Conservation (phyloP, 2,797 vertebrate species). For the Sebastes kiyomatsui region DNA sequence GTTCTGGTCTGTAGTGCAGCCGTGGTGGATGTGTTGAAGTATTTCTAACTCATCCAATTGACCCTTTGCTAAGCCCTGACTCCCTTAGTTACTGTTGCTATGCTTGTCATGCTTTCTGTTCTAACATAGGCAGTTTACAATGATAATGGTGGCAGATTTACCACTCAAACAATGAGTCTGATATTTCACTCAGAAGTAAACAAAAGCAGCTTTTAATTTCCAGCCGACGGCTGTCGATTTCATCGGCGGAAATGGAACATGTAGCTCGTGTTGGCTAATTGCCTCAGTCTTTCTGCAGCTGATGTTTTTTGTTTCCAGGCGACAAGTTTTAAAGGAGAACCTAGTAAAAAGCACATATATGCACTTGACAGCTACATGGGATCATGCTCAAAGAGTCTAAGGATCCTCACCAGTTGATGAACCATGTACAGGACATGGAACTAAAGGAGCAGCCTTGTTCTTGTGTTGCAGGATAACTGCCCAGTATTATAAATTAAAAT, state of each 20-base stretch:
- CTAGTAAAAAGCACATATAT: neutral
- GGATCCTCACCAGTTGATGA: neutral
- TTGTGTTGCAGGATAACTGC: neutral
- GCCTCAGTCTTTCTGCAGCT: neutral
- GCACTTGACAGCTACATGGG: neutral
- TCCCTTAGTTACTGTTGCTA: constrained; percentile 1
- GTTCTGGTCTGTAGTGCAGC: neutral
- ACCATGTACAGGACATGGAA: neutral
- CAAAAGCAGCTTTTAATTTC: neutral
- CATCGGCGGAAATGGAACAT: neutral
- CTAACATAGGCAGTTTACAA: neutral
- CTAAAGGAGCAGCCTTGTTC: neutral
- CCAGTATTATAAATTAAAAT: neutral
- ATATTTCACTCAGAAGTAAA: neutral
- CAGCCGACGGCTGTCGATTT: neutral
- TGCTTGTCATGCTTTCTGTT: neutral
- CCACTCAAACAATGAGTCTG: neutral
- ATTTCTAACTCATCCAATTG: neutral
- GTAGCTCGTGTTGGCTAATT: neutral
- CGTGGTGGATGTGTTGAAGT: neutral
- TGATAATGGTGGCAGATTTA: neutral
- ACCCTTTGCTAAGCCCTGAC: neutral
- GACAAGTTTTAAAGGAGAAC: neutral
- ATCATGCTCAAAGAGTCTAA: neutral
- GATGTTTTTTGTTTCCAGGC: neutral